These are phyloP conservation scores for Standfussiana lucernea DNA, from an alignment of 2,888 invertebrate species.

Conservation along the genomic window DNA sequence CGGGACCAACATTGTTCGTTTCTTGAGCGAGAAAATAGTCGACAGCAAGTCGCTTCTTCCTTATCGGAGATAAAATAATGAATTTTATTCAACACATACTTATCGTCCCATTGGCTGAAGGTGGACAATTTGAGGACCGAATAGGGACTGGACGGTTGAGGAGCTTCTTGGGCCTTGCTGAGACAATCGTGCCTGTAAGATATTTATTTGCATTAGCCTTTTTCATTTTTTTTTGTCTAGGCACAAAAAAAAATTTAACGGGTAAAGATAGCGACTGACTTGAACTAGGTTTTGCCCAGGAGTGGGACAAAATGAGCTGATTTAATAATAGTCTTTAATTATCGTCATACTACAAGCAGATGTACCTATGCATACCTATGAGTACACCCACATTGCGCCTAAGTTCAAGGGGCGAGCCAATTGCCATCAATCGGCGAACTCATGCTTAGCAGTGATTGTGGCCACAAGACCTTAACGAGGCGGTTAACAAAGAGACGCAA, in stretches of 20 bases:
- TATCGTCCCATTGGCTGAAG: slow-evolving; percentile 69
- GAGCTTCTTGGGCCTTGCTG: slow-evolving; percentile 54
- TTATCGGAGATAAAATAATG: background rate
- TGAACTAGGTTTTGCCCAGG: background rate
- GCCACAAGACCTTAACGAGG: background rate
- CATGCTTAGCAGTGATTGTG: background rate
- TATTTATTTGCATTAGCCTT: slow-evolving; percentile 9
- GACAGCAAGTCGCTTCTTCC: background rate
- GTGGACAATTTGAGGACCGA: slow-evolving; percentile 67
- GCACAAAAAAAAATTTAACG: background rate
- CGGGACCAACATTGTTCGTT: too few species aligned
- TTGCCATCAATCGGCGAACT: background rate
- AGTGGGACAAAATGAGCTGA: background rate
- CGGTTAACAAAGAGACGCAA: background rate
- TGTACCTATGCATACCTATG: background rate
- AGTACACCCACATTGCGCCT: background rate
- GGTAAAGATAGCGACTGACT: background rate
- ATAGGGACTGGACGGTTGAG: slow-evolving; percentile 60
- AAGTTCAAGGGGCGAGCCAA: background rate
- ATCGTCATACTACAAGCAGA: background rate
- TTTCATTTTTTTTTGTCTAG: background rate
- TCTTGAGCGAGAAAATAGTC: background rate
- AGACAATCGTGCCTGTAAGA: slow-evolving; percentile 40
- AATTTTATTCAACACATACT: slow-evolving; percentile 60
- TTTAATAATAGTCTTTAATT: background rate